phyloP scores from a whole-genome alignment of 2,888 invertebrate genomes.

The Netelia melanura region DNA sequence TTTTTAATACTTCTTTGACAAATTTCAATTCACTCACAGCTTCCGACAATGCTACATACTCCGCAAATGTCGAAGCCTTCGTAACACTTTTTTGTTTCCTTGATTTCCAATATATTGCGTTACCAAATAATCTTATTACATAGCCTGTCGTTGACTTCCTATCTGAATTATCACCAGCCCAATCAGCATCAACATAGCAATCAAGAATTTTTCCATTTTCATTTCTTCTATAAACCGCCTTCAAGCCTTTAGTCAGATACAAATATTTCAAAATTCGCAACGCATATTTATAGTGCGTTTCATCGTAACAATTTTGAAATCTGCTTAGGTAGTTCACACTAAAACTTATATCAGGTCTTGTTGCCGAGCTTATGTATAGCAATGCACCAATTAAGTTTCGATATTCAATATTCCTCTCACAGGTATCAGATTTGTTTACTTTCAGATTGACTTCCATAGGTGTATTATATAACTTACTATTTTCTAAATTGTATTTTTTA shows the following conservation, averaged over 20 bases:
- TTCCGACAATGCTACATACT: not conserved
- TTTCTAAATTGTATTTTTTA: constrained; percentile 69
- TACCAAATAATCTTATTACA: constrained; percentile 29
- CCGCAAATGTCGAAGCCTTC: constrained; percentile 38
- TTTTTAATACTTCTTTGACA: constrained; percentile 55
- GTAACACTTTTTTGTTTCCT: constrained; percentile 77
- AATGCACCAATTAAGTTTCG: constrained; percentile 70
- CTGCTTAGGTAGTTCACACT: constrained; percentile 79
- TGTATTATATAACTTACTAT: constrained; percentile 72
- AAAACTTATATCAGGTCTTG: constrained; percentile 76
- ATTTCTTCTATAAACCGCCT: constrained; percentile 67
- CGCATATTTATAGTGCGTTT: constrained; percentile 73
- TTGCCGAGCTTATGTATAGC: constrained; percentile 77
- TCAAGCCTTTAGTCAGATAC: constrained; percentile 71
- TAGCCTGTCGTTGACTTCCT: constrained; percentile 68
- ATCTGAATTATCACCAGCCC: constrained; percentile 76
- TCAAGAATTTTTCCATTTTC: not conserved
- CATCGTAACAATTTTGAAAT: constrained; percentile 77
- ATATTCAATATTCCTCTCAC: constrained; percentile 69
- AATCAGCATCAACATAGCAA: constrained; percentile 79
- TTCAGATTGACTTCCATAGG: constrained; percentile 76
- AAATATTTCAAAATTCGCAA: constrained; percentile 76
- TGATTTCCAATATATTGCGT: constrained; percentile 17
- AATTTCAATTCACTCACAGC: constrained; percentile 31
- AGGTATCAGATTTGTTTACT: constrained; percentile 52